phyloP scores from a whole-genome alignment of 2,797 vertebrate genomes.

The Discoglossus pictus region DNA sequence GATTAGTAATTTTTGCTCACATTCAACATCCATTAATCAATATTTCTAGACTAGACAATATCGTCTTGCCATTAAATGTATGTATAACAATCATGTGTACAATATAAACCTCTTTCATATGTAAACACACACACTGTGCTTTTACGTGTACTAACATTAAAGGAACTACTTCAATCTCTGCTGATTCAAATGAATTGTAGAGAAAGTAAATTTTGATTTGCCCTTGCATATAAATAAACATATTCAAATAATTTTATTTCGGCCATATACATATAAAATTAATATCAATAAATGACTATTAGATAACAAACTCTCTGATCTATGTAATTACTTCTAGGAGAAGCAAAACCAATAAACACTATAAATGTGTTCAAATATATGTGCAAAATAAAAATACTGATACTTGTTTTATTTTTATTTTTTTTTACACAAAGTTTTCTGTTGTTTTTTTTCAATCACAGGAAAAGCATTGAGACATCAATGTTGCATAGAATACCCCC shows the following conservation, averaged over 20 bases:
- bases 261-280: constrained; percentile 28
- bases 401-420: constrained; percentile 56
- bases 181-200: constrained; percentile 55
- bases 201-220: constrained; percentile 57
- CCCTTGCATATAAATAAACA: constrained; percentile 58
- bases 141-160: constrained; percentile 65
- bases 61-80: constrained; percentile 49
- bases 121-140: constrained; percentile 73
- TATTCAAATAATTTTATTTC: constrained; percentile 39
- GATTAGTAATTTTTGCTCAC: constrained; percentile 53
- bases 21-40: constrained; percentile 57
- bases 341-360: constrained; percentile 57
- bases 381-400: constrained; percentile 69
- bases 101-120: constrained; percentile 61
- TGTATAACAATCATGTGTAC: constrained; percentile 48
- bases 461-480: constrained; percentile 61
- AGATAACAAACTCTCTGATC: constrained; percentile 13
- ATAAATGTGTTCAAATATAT: constrained; percentile 57
- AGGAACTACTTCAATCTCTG: constrained; percentile 55
- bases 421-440: constrained; percentile 63
- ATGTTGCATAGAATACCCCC: constrained; percentile 97
- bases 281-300: constrained; percentile 17
- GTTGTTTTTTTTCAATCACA: constrained; percentile 67
- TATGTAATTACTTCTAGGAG: constrained; percentile 55
- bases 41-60: constrained; percentile 51